Conservation (phyloP, 2,113 vertebrate species). For the Nothoprocta perdicaria region DNA sequence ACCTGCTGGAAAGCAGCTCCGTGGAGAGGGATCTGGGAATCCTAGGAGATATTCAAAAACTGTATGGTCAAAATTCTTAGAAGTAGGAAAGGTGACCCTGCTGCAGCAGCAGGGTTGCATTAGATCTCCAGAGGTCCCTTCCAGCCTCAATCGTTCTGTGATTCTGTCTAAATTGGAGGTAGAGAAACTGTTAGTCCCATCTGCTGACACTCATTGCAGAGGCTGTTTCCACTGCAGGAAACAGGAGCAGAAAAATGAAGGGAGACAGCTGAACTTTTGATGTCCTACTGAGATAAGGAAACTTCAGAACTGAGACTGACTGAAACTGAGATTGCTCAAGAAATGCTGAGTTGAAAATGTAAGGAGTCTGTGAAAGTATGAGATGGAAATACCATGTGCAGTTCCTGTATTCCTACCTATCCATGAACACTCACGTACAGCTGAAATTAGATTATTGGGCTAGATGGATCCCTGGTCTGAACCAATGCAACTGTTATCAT, state of each 20-base stretch:
- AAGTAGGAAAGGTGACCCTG: too few species aligned
- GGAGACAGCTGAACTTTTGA: neutral
- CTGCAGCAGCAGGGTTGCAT: too few species aligned
- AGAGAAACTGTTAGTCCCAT: neutral
- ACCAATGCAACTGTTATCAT: neutral
- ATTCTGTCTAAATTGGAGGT: neutral
- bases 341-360: neutral
- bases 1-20: too few species aligned
- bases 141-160: neutral
- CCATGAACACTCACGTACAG: neutral
- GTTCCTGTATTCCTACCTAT: neutral
- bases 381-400: neutral
- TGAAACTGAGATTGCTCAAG: neutral
- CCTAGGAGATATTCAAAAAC: too few species aligned
- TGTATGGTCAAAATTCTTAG: too few species aligned
- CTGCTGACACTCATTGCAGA: neutral
- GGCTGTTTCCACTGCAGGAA: neutral
- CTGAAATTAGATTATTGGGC: neutral
- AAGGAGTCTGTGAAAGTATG: neutral
- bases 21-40: too few species aligned
- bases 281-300: neutral
- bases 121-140: neutral
- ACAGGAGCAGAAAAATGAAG: neutral
- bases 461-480: neutral
- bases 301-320: neutral